Conservation (phyloP, 1,140 invertebrate genomes). For the Aphidius ervi region DNA sequence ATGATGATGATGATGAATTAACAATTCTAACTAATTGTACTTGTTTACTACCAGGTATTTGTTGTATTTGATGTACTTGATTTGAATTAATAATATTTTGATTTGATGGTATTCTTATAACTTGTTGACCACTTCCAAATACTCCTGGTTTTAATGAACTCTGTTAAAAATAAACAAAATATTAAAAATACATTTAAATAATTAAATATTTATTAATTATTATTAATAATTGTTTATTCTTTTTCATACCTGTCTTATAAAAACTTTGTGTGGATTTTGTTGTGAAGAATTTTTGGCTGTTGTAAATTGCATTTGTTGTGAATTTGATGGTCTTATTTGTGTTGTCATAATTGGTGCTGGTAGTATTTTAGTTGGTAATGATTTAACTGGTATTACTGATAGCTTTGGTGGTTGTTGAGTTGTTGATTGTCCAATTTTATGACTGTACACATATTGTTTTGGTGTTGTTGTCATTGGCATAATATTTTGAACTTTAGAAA, state of each 20-base stretch:
- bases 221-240: constrained; percentile 37
- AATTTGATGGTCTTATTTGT: constrained; percentile 45
- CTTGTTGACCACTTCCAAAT: constrained; percentile 55
- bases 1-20: constrained; percentile 49
- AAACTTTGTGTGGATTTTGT: constrained; percentile 57
- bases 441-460: constrained; percentile 53
- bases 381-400: constrained; percentile 43
- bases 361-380: constrained; percentile 63
- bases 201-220: constrained; percentile 7
- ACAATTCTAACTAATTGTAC: constrained; percentile 71
- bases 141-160: constrained; percentile 48
- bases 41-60: constrained; percentile 66
- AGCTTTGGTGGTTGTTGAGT: constrained; percentile 45
- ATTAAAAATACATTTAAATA: constrained; percentile 11
- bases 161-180: constrained; percentile 30
- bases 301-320: constrained; percentile 37
- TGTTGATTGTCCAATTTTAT: constrained; percentile 48
- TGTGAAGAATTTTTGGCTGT: constrained; percentile 49
- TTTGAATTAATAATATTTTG: constrained; percentile 51
- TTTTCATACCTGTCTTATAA: constrained; percentile 54
- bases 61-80: constrained; percentile 64
- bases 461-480: constrained; percentile 43
- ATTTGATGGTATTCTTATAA: constrained; percentile 61
- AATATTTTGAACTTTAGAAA: constrained; percentile 55
- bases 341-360: constrained; percentile 58